Evolutionary conservation across 1,140 invertebrate genomes (phyloP), one percentile per base, ranked within the genome.

Genomic region (Pseudomyrmex flavicornis): DNA sequence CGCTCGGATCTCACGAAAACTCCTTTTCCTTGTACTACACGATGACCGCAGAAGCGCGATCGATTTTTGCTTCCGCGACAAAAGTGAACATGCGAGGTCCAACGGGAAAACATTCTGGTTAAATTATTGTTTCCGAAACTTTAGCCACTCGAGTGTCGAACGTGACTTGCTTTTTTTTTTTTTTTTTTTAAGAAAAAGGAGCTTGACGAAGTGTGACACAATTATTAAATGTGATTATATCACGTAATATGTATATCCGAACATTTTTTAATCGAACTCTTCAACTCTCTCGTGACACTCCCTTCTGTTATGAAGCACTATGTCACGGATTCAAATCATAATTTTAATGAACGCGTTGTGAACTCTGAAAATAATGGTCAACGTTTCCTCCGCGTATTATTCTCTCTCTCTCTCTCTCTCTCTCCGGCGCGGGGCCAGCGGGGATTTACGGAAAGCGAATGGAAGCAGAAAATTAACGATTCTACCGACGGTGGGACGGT

Each of bases 381-480:
- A 93, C 93, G 89, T 93, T 93, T 94, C 93, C 93, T 93, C 86
- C 86, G 92, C 93, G 92, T 94, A 94, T 94, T 94, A 94, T 94
- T 94, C 93, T 92, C 91, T 92, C 89, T 92, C 91, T 94, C 93
- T 92, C 91, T 92, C 89, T 92, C 91, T 92, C 91, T 92, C 89
- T 92, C 91, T 92, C 89, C 86, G 89, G 83, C 85, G 88, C 84
- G 86, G 83, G 35, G 5, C 35, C 74, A 66, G 85, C 88, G 86
- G 87, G 89, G 90, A 94, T 94, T 94, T 93, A 94, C 93, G 93
- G 92, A 92, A 94, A 93, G 91, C 92, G 92, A 94, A 94, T 94
- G 93, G 93, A 94, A 93, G 93, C 93, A 94, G 94, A 94, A 94
- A 94, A 94, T 94, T 94, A 94, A 94, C 93, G 94, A 94, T 94